Percentiles rank a stretch among this genome's conserved stretches.
phyloP scores from a whole-genome alignment of 2,888 invertebrate genomes.

The Spodoptera littoralis region DNA sequence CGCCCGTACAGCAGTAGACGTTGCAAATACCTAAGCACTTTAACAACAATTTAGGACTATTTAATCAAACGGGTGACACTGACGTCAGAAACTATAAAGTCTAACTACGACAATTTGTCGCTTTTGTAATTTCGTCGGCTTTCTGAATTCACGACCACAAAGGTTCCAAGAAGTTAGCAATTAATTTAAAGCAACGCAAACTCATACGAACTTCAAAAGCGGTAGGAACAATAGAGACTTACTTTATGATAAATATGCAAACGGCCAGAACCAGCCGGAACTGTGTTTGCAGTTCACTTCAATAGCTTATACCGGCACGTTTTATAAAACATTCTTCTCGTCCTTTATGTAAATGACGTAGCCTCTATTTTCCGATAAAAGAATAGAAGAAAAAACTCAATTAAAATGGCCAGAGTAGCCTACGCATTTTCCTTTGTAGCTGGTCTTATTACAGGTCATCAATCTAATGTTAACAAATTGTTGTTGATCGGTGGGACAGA shows the following conservation, averaged over 20 bases:
- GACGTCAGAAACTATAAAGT: slow-evolving; percentile 48
- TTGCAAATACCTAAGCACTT: slow-evolving; percentile 1
- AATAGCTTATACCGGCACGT: slow-evolving; percentile 35
- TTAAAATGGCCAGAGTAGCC: slow-evolving; percentile 15
- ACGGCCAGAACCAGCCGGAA: slow-evolving; percentile 55
- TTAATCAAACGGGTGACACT: slow-evolving; percentile 30
- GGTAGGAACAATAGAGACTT: slow-evolving; percentile 69
- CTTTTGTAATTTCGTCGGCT: slow-evolving; percentile 56
- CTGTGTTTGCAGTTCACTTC: slow-evolving; percentile 65
- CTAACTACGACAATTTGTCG: slow-evolving; percentile 55
- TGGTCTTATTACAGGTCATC: slow-evolving; percentile 18
- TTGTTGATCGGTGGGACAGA: slow-evolving; percentile 77
- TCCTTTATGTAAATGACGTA: slow-evolving; percentile 20
- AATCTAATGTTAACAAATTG: slow-evolving; percentile 37
- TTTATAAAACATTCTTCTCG: slow-evolving; percentile 28
- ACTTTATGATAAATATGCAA: slow-evolving; percentile 73
- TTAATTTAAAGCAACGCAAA: slow-evolving; percentile 71
- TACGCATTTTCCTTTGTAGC: slow-evolving; percentile 11
- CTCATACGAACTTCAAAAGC: slow-evolving; percentile 66
- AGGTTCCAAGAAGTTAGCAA: slow-evolving; percentile 68
- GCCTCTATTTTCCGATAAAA: slow-evolving; percentile 26
- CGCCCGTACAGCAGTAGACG: background rate
- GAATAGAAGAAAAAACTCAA: slow-evolving; percentile 15
- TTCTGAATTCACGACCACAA: slow-evolving; percentile 63
- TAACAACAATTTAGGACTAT: background rate